A percentile compares a stretch with the other conserved stretches of the same genome.
Conservation (phyloP, 2,888 invertebrate genomes). For the Pogonocherus hispidulus region DNA sequence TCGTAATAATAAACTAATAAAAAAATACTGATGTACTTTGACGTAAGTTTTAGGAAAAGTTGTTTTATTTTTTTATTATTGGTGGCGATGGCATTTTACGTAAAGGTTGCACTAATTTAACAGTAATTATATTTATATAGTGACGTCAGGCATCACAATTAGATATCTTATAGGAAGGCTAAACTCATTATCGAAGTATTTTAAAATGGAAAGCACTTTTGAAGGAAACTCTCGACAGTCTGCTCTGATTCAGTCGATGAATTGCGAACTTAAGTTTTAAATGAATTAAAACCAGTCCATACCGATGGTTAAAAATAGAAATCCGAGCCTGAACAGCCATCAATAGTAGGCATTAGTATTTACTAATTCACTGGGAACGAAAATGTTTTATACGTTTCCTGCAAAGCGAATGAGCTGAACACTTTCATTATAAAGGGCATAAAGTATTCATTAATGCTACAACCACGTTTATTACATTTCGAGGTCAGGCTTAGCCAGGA, state of each 20-base stretch:
- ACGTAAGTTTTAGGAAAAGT: too few relatives aligned
- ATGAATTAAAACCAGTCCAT: neutral
- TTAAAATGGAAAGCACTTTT: slow-evolving; percentile 3
- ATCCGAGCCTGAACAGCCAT: neutral
- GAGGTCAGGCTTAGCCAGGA: neutral
- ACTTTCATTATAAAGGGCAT: neutral
- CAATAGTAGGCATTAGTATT: neutral
- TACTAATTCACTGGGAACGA: neutral
- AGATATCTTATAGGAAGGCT: too few relatives aligned
- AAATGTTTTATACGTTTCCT: neutral
- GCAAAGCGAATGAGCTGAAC: neutral
- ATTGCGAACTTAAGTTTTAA: neutral
- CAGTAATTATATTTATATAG: too few relatives aligned
- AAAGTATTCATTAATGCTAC: neutral
- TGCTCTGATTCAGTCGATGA: neutral
- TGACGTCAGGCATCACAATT: neutral
- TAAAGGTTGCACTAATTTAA: neutral
- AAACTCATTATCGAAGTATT: neutral
- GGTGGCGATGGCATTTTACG: neutral
- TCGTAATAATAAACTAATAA: too few relatives aligned
- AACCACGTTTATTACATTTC: neutral
- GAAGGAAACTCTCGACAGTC: neutral
- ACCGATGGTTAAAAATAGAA: neutral
- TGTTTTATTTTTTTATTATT: too few relatives aligned
- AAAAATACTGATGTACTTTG: too few relatives aligned